These are phyloP conservation scores for Craseonycteris thonglongyai DNA, from an alignment of 2,113 vertebrate genomes.

Conservation along the genomic window DNA sequence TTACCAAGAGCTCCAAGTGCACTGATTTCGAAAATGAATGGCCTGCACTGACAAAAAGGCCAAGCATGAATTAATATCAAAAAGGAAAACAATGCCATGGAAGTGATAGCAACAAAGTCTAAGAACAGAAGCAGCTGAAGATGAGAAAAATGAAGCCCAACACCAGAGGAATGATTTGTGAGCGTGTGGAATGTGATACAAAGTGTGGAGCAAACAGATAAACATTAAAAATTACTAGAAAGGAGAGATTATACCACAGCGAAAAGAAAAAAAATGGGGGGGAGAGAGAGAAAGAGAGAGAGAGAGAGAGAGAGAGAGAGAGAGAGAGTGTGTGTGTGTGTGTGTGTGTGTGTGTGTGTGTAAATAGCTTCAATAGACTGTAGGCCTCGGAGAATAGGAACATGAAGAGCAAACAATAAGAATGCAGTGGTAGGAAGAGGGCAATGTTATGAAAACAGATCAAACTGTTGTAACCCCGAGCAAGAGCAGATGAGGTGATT, in stretches of 20 bases:
- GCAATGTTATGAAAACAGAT: not conserved
- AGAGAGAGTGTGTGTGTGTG: no score
- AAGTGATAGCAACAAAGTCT: not conserved
- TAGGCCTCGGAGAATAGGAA: not conserved
- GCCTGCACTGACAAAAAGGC: not conserved
- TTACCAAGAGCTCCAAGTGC: not conserved
- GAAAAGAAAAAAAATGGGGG: not conserved
- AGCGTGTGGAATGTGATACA: not conserved
- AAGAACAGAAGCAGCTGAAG: not conserved
- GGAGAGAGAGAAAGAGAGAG: no score
- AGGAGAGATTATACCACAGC: not conserved
- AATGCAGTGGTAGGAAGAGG: not conserved
- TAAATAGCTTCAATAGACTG: not conserved
- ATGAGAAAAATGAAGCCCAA: not conserved
- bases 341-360: no score
- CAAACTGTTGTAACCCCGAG: not conserved
- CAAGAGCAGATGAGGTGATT: not conserved
- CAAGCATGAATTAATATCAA: conserved; percentile 9
- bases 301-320: no score
- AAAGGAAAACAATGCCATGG: not conserved
- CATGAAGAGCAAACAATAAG: not conserved
- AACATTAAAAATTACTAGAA: not conserved
- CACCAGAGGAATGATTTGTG: not conserved
- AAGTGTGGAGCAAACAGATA: not conserved
- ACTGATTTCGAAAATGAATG: not conserved